Evolutionary conservation across 1,140 invertebrate genomes (phyloP).

Genomic region (Nasonia giraulti): DNA sequence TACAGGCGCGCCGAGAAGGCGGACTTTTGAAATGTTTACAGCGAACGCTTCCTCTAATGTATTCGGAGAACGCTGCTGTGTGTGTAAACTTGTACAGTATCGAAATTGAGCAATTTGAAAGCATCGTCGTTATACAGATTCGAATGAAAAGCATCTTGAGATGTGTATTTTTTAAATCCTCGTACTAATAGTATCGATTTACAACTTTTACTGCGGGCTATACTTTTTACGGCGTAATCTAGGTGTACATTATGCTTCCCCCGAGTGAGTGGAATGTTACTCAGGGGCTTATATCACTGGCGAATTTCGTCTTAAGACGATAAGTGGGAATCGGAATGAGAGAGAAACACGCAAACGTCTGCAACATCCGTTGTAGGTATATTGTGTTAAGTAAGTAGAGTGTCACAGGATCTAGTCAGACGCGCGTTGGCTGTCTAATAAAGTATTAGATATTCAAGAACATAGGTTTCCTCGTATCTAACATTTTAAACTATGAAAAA

Average conservation of each 20-base stretch:
- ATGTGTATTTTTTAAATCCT: neutral
- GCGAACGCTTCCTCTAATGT: neutral
- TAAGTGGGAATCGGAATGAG: neutral
- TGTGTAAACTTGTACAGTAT: neutral
- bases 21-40: neutral
- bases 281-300: neutral
- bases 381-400: no score
- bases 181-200: neutral
- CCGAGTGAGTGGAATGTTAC: neutral
- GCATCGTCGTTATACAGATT: neutral
- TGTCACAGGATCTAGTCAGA: no score
- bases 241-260: no score
- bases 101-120: neutral
- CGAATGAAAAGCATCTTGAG: neutral
- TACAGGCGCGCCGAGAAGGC: neutral
- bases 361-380: neutral
- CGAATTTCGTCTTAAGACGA: no score
- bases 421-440: no score
- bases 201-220: neutral
- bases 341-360: neutral
- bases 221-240: neutral
- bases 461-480: no score
- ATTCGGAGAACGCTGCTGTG: neutral
- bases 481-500: no score
- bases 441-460: no score